These are phyloP conservation scores for Pseudomugil gertrudae DNA, from an alignment of 2,797 vertebrate genomes.

Conservation along the genomic window DNA sequence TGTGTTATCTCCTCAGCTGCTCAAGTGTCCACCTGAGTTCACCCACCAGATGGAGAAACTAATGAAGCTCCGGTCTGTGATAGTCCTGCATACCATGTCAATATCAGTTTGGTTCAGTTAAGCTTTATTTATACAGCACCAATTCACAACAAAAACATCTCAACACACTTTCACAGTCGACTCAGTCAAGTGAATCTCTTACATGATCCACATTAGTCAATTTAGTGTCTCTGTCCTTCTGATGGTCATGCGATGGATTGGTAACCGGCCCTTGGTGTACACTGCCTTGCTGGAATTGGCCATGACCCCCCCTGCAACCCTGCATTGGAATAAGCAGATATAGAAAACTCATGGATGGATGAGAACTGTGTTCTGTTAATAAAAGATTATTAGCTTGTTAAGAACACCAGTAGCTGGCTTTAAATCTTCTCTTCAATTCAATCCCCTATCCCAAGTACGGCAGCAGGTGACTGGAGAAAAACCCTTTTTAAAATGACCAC, in stretches of 20 bases:
- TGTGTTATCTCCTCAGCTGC: conserved; percentile 81
- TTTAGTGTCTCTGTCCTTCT: not conserved
- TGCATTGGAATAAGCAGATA: not conserved
- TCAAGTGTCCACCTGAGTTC: conserved; percentile 72
- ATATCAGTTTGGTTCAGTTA: not conserved
- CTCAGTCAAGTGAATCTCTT: too few species aligned
- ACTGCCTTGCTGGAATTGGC: too few species aligned
- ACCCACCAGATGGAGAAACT: conserved; percentile 53
- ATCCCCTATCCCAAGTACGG: too few species aligned
- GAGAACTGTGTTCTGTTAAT: not conserved
- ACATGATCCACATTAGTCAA: not conserved
- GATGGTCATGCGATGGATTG: not conserved
- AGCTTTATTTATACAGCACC: not conserved
- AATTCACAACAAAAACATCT: not conserved
- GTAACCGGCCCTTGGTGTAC: not conserved
- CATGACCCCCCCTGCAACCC: not conserved
- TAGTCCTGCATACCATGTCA: not conserved
- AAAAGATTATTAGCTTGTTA: too few species aligned
- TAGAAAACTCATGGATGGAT: not conserved
- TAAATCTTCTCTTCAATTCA: too few species aligned
- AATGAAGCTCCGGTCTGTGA: conserved; percentile 39
- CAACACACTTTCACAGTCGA: too few species aligned
- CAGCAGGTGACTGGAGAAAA: too few species aligned
- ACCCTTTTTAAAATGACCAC: too few species aligned
- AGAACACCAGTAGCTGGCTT: too few species aligned